Evolutionary conservation across 2,113 vertebrate species (phyloP).

Genomic region (Chionodraco myersi): DNA sequence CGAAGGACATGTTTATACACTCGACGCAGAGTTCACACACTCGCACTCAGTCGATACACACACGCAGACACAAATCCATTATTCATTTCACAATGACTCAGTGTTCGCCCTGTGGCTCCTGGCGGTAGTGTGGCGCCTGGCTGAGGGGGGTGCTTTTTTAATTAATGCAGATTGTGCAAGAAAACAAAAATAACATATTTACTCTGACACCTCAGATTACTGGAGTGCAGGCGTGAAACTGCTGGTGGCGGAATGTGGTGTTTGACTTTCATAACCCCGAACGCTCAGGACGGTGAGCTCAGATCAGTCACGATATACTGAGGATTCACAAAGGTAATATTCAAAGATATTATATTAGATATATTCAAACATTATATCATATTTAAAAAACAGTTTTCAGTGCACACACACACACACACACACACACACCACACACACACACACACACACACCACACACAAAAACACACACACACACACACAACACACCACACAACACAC

Average conservation of each 20-base stretch:
- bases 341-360: too few species aligned
- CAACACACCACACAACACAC: too few species aligned
- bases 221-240: slow-evolving; percentile 54
- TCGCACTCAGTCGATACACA: slow-evolving; percentile 21
- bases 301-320: too few species aligned
- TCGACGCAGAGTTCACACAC: slow-evolving; percentile 53
- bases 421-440: too few species aligned
- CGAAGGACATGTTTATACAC: slow-evolving; percentile 76
- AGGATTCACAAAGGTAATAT: too few species aligned
- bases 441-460: too few species aligned
- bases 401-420: slow-evolving; percentile 13
- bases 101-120: slow-evolving; percentile 79
- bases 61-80: slow-evolving; percentile 75
- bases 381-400: background rate
- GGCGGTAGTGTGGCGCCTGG: slow-evolving; percentile 72
- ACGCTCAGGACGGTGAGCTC: background rate
- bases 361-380: too few species aligned
- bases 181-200: slow-evolving; percentile 79
- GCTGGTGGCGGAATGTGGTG: slow-evolving; percentile 51
- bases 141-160: slow-evolving; percentile 76
- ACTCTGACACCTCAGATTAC: slow-evolving; percentile 65
- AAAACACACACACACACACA: too few species aligned
- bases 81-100: slow-evolving; percentile 86
- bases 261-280: slow-evolving; percentile 31
- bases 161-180: slow-evolving; percentile 81